Base-by-base conservation (phyloP, 2,888 invertebrate genomes). In the Eurois occulta region DNA sequence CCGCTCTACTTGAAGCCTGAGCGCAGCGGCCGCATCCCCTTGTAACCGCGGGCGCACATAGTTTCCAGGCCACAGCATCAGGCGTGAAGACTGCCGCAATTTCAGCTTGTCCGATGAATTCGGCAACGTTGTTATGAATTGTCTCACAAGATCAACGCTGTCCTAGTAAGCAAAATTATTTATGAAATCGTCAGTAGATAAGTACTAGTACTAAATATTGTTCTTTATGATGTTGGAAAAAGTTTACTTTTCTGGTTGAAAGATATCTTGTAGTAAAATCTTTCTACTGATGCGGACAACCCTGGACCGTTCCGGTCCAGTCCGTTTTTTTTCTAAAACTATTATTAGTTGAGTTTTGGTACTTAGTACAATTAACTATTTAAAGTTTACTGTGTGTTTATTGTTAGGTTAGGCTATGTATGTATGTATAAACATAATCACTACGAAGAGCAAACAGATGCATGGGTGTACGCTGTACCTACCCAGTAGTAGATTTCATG, bases 41-140 rank as follows among this genome's bases (percentile, higher is more conserved):
- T 78, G 75, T 75, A 95, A 94, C 32, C 80, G 72, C 7, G 87
- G 80, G 55, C 89, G 92, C 6, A 93, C 77, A 24, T 87, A 80
- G 24, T 90, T 77, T 0, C 81, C 87, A 6, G 90, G 86, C 48
- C 87, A 91, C 60, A 96, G 70, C 67, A 95, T 92, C 32, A 97
- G 88, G 21, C 95, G 93, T 2, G 94, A 91, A 0, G 93, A 91
- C 91, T 94, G 93, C 21, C 92, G 92, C 77, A 96, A 94, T 77
- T 93, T 94, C 1, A 96, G 81, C 16, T 91, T 91, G 1, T 90
- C 87, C 48, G 87, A 91, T 8, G 94, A 90, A 13, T 79, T 83
- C 0, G 96, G 95, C 21, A 96, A 88, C 65, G 88, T 90, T 11
- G 93, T 87, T 71, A 94, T 83, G 35, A 94, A 87, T 60, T 91